Conservation (phyloP, 2,797 vertebrate species). For the Novumbra hubbsi region DNA sequence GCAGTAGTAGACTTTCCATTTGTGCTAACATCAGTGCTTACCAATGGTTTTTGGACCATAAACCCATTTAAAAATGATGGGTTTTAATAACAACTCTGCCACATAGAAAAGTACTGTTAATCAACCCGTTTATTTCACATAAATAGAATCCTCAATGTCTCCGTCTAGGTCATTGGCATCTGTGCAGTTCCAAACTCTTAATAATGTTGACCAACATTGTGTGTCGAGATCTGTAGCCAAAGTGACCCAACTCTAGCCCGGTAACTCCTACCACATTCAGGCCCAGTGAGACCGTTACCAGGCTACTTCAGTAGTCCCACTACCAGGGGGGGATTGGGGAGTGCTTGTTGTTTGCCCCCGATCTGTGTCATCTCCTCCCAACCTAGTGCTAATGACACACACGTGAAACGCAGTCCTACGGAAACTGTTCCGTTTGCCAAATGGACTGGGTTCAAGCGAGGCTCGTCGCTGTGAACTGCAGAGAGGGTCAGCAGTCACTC, state of each 20-base stretch:
- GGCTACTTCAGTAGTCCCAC: background rate
- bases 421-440: constrained; percentile 17
- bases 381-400: constrained; percentile 24
- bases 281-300: background rate
- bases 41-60: no score
- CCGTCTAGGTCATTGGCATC: no score
- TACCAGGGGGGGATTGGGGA: background rate
- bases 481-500: background rate
- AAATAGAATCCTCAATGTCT: no score
- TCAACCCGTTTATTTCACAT: no score
- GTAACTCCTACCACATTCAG: background rate
- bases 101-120: no score
- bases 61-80: background rate
- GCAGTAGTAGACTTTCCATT: background rate
- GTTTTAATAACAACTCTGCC: no score
- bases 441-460: background rate
- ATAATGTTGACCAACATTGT: background rate
- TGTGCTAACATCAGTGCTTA: background rate
- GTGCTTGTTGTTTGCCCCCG: background rate
- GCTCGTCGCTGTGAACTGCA: background rate
- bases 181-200: background rate
- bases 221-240: background rate
- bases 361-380: constrained; percentile 24
- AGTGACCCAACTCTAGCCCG: background rate
- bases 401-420: constrained; percentile 25